Evolutionary conservation across 2,888 invertebrate species (phyloP).

Genomic region (Odontocerum albicorne): DNA sequence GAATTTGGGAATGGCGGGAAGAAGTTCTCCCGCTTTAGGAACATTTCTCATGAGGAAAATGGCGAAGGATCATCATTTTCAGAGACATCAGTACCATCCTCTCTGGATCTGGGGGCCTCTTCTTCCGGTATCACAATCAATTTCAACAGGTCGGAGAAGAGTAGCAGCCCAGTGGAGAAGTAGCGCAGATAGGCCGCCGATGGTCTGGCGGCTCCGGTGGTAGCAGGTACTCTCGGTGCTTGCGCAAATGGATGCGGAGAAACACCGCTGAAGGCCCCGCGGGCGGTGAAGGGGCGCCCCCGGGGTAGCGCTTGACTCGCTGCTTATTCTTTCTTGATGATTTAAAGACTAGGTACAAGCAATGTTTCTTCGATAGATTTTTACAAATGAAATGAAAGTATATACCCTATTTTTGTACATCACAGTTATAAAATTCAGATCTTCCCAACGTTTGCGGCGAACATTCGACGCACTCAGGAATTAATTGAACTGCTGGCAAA

Average conservation of each 20-base stretch:
- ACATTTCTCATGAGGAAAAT: slow-evolving; percentile 30
- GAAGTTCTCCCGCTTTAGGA: slow-evolving; percentile 15
- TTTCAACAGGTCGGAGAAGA: not conserved
- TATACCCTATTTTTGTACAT: slow-evolving; percentile 58
- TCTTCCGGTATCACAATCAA: slow-evolving; percentile 25
- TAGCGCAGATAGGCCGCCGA: slow-evolving; percentile 20
- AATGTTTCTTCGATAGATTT: slow-evolving; percentile 23
- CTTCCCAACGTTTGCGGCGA: slow-evolving; percentile 29
- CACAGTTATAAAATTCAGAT: slow-evolving; percentile 44
- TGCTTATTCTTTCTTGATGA: slow-evolving; percentile 18
- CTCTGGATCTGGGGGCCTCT: slow-evolving; percentile 22
- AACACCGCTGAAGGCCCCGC: too few species aligned
- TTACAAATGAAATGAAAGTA: slow-evolving; percentile 51
- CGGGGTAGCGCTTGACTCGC: not conserved
- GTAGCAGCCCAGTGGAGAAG: slow-evolving; percentile 20
- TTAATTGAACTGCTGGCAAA: slow-evolving; percentile 22
- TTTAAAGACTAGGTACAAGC: slow-evolving; percentile 31
- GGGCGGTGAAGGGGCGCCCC: too few species aligned
- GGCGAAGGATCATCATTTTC: too few species aligned
- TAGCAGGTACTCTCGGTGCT: too few species aligned
- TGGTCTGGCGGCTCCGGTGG: too few species aligned
- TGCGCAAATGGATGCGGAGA: too few species aligned
- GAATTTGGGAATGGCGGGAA: not conserved
- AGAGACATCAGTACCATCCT: slow-evolving; percentile 18
- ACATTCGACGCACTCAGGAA: too few species aligned